Evolutionary conservation across 2,113 vertebrate genomes (phyloP).

Genomic region (Cettia cetti): DNA sequence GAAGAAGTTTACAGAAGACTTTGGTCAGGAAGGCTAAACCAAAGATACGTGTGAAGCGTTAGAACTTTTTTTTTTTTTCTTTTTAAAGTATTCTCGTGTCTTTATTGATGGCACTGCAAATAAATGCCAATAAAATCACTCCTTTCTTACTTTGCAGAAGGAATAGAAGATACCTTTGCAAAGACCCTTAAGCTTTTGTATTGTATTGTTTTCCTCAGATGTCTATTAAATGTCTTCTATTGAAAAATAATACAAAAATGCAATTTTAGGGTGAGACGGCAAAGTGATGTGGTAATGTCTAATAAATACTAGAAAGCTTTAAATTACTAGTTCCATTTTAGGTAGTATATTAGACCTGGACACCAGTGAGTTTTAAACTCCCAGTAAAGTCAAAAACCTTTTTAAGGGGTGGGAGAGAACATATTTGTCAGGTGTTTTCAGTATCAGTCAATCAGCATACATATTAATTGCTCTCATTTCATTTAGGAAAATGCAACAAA

Average conservation of each 20-base stretch:
- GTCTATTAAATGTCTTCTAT: slow-evolving; percentile 60
- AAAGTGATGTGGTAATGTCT: slow-evolving; percentile 11
- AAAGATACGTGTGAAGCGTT: background rate
- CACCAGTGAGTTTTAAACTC: slow-evolving; percentile 10
- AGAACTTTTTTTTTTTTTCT: slow-evolving; percentile 16
- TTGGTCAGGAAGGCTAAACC: slow-evolving; percentile 95
- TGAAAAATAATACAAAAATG: slow-evolving; percentile 46
- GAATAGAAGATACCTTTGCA: slow-evolving; percentile 41
- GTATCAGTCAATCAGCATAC: slow-evolving; percentile 12
- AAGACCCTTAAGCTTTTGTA: slow-evolving; percentile 49
- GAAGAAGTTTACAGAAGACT: slow-evolving; percentile 97
- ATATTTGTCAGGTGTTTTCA: slow-evolving; percentile 8
- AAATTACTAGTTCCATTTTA: slow-evolving; percentile 42
- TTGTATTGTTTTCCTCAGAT: slow-evolving; percentile 62
- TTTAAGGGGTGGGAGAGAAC: slow-evolving; percentile 6
- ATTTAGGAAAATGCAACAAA: slow-evolving; percentile 10
- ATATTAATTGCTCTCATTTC: slow-evolving; percentile 22
- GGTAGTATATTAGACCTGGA: background rate
- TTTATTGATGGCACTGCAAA: slow-evolving; percentile 53
- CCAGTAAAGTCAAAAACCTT: background rate
- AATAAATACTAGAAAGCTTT: slow-evolving; percentile 36
- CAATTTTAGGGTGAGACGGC: slow-evolving; percentile 26
- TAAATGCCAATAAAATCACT: slow-evolving; percentile 61
- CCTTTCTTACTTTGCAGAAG: slow-evolving; percentile 45
- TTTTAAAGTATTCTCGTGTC: slow-evolving; percentile 45